Conservation (phyloP, 1,140 invertebrate genomes). For the Mycetomoellerius zeteki region DNA sequence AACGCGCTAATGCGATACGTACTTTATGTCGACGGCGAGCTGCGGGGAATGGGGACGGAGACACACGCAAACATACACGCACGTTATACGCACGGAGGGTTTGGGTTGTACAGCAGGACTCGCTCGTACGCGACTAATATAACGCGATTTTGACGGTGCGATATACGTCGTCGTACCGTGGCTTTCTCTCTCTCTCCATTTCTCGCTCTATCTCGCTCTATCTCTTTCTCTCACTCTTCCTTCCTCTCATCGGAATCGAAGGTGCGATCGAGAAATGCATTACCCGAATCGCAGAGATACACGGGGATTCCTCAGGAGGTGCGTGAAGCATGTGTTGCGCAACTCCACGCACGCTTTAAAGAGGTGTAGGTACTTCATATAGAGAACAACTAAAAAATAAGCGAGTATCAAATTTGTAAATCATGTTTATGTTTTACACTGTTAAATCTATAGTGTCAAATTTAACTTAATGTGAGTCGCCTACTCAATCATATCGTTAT, state of each 20-base stretch:
- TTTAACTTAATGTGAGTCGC: no score
- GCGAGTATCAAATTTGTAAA: background rate
- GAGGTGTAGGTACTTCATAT: background rate
- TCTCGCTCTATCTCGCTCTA: background rate
- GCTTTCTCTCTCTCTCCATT: background rate
- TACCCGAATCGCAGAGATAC: constrained; percentile 34
- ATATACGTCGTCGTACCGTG: constrained; percentile 27
- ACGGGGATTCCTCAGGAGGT: constrained; percentile 23
- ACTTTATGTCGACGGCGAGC: constrained; percentile 79
- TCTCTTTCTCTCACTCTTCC: background rate
- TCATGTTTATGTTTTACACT: background rate
- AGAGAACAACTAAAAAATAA: background rate
- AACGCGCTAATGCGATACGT: constrained; percentile 84
- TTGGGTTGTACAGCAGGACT: constrained; percentile 47
- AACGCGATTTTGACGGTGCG: constrained; percentile 69
- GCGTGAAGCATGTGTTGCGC: constrained; percentile 23
- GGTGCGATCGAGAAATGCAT: constrained; percentile 54
- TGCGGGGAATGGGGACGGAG: constrained; percentile 57
- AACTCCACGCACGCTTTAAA: background rate
- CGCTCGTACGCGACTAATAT: constrained; percentile 70
- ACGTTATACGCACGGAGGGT: constrained; percentile 3
- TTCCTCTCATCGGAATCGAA: background rate
- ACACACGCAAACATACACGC: constrained; percentile 32
- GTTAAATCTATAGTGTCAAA: no score
- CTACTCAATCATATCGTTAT: no score